Base-by-base conservation (phyloP, 1,140 invertebrate genomes). In the Drosophila repleta region DNA sequence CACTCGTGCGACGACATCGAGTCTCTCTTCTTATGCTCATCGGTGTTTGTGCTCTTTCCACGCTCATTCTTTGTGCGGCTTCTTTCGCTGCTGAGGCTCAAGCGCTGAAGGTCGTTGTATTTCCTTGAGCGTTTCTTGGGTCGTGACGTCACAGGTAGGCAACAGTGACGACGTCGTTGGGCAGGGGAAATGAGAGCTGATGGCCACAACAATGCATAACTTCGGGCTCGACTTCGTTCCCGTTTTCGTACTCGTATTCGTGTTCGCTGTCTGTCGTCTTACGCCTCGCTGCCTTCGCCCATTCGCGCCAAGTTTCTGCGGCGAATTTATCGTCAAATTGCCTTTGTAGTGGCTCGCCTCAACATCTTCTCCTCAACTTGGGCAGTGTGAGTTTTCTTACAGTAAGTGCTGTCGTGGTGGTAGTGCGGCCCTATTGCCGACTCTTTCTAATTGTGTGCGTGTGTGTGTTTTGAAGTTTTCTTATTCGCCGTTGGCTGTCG, bases 371-470 rank as follows among this genome's bases (percentile, higher is more conserved):
- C 75, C 73, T 69, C 60, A 37, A n/a, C 18, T 46, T 55, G 24
- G 21, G 11, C 80, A 79, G 83, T 88, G 55, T 88, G 83, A 72
- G 83, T 79, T 88, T 89, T 88, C 83, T 87, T 87, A 24, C 37
- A 21, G 49, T 55, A 43, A 26, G 29, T 55, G 20, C 48, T 45
- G 51, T 52, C 56, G 52, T 52, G 66, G 69, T 79, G 53, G 62
- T 58, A 46, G 71, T 83, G 21, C 45, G 45, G 24, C 17, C 15
- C 29, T 70, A 13, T 77, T 64, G 60, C 65, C 29, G 51, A 24
- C 61, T 67, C 61, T 65, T 37, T 77, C 71, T 73, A 62, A 51
- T 24, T 73, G 21, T 52, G 35, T 46, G 26, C 52, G 52, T 55
- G 60, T 48, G 62, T 69, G 37, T 43, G 39, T 13, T 37, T 71